Evolutionary conservation across 2,113 vertebrate species (phyloP).

Genomic region (Platysteira castanea): DNA sequence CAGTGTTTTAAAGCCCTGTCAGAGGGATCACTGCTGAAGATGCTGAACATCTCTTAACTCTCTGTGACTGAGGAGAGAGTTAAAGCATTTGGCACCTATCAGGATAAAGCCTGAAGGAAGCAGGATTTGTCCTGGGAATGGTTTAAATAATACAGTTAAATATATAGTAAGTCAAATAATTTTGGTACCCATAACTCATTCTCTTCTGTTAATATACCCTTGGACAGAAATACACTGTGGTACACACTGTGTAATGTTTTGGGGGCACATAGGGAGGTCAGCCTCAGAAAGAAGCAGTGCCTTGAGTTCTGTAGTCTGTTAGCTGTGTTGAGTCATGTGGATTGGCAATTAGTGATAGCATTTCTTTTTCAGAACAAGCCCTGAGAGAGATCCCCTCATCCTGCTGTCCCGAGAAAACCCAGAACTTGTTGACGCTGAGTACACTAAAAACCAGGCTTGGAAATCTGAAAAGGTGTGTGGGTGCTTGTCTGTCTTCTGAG

Average conservation of each 20-base stretch:
- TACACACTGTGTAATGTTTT: background rate
- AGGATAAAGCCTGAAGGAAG: background rate
- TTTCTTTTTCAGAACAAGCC: slow-evolving; percentile 84
- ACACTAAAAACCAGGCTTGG: slow-evolving; percentile 99
- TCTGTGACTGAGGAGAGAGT: background rate
- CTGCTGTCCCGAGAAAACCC: slow-evolving; percentile 89
- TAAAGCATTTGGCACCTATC: background rate
- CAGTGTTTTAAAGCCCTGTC: background rate
- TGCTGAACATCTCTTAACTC: background rate
- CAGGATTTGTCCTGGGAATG: background rate
- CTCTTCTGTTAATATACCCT: background rate
- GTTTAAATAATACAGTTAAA: background rate
- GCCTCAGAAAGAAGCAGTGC: background rate
- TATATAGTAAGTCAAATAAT: background rate
- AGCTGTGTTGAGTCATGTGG: background rate
- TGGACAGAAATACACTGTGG: background rate
- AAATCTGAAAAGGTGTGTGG: slow-evolving; percentile 89
- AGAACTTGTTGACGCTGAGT: slow-evolving; percentile 91
- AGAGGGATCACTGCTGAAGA: background rate
- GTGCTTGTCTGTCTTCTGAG: background rate
- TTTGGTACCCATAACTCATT: background rate
- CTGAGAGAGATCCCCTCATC: slow-evolving; percentile 94
- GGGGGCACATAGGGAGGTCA: background rate
- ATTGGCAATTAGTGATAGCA: background rate
- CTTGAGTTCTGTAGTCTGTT: background rate